These are phyloP conservation scores for Drosophila punjabiensis DNA, from an alignment of 1,140 invertebrate genomes.

Conservation along the genomic window DNA sequence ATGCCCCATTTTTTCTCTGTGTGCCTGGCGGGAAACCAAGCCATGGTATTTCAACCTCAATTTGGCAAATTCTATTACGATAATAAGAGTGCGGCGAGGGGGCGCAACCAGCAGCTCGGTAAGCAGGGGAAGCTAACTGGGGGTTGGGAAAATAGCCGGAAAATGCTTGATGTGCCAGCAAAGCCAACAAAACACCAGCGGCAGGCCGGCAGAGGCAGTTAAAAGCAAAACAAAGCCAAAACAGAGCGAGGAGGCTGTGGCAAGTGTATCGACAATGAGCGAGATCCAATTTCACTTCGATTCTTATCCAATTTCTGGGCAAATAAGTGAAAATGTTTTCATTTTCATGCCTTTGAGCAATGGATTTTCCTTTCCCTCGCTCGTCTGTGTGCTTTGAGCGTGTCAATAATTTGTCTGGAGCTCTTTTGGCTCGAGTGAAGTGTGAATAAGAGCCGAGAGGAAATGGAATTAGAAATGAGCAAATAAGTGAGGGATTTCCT, in stretches of 20 bases:
- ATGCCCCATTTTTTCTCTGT: neutral
- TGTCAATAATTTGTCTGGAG: slow-evolving; percentile 75
- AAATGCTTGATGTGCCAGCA: slow-evolving; percentile 76
- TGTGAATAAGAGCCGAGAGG: slow-evolving; percentile 66
- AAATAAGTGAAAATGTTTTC: slow-evolving; percentile 85
- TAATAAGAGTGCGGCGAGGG: slow-evolving; percentile 63
- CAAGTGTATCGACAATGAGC: slow-evolving; percentile 80
- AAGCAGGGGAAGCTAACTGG: neutral
- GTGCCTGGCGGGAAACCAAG: slow-evolving; percentile 14
- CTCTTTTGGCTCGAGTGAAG: slow-evolving; percentile 36
- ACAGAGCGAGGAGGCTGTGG: slow-evolving; percentile 35
- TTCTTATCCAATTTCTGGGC: slow-evolving; percentile 84
- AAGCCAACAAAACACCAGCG: slow-evolving; percentile 16
- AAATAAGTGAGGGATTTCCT: slow-evolving; percentile 56
- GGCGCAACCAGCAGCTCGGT: slow-evolving; percentile 15
- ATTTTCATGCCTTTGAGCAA: slow-evolving; percentile 73
- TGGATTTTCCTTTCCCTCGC: slow-evolving; percentile 37
- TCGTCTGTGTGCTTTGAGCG: slow-evolving; percentile 47
- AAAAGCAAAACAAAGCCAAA: slow-evolving; percentile 71
- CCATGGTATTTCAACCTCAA: slow-evolving; percentile 84
- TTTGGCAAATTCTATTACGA: slow-evolving; percentile 85
- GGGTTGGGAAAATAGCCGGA: slow-evolving; percentile 71
- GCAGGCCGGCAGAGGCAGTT: slow-evolving; percentile 55
- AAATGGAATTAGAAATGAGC: slow-evolving; percentile 56
- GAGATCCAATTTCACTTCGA: slow-evolving; percentile 85